A percentile compares a stretch with the other conserved stretches of the same genome.
Conservation (phyloP, 2,888 invertebrate genomes). For the Hypselothyrea guttata region DNA sequence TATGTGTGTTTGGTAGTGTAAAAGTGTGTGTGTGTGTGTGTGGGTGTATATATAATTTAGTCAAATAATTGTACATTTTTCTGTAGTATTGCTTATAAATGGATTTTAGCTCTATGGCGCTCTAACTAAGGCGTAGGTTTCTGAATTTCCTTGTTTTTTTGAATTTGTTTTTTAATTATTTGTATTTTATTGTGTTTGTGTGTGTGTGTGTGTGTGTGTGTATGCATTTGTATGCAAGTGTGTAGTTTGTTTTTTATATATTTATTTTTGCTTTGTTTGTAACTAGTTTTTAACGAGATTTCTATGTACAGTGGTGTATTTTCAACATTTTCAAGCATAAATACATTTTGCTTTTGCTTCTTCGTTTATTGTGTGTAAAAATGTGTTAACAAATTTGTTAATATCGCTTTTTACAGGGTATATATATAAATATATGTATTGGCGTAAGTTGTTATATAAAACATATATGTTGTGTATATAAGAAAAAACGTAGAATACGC, state of each 20-base stretch:
- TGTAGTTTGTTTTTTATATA: slow-evolving; percentile 48
- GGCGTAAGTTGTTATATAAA: slow-evolving; percentile 4
- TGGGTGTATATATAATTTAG: slow-evolving; percentile 27
- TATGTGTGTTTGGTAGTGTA: slow-evolving; percentile 34
- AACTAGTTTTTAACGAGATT: slow-evolving; percentile 69
- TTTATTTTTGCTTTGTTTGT: slow-evolving; percentile 24
- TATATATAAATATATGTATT: slow-evolving; percentile 21
- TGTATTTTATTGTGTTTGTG: slow-evolving; percentile 1
- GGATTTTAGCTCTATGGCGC: slow-evolving; percentile 22
- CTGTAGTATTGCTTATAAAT: slow-evolving; percentile 12
- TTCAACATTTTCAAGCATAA: slow-evolving; percentile 46
- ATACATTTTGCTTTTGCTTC: slow-evolving; percentile 16
- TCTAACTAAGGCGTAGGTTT: no score
- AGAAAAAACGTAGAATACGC: background rate
- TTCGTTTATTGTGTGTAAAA: slow-evolving; percentile 25
- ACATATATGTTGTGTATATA: slow-evolving; percentile 6
- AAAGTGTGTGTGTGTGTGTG: slow-evolving; percentile 38
- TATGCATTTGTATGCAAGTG: slow-evolving; percentile 29
- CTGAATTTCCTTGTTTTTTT: no score
- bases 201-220: slow-evolving; percentile 14
- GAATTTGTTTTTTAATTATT: background rate
- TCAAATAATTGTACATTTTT: slow-evolving; percentile 34
- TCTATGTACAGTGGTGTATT: slow-evolving; percentile 61
- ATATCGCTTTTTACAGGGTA: slow-evolving; percentile 45
- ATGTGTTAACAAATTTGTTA: slow-evolving; percentile 30